Conservation (phyloP, 2,797 vertebrate species). For the Sebastolobus altivelis region DNA sequence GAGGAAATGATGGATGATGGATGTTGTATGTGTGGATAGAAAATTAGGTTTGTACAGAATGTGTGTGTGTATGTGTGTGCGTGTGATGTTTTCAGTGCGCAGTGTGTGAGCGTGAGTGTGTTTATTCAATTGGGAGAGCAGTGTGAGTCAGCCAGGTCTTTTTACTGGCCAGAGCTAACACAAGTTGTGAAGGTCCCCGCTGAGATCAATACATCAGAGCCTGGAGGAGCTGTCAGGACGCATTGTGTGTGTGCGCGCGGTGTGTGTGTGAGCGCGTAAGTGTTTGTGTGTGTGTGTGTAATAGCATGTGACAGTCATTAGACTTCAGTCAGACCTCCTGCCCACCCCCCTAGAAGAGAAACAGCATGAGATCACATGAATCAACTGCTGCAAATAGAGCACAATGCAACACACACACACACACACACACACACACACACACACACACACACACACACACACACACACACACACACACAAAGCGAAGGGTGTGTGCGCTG, state of each 20-base stretch:
- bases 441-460: constrained; percentile 26
- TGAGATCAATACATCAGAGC: constrained; percentile 75
- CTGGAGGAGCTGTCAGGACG: constrained; percentile 63
- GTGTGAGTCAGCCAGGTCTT: constrained; percentile 23
- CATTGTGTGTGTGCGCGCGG: constrained; percentile 26
- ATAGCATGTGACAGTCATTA: constrained; percentile 70
- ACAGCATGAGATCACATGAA: constrained; percentile 63
- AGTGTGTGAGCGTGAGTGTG: constrained; percentile 16
- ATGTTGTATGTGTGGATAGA: not conserved
- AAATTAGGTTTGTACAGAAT: not conserved
- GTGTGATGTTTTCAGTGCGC: not conserved
- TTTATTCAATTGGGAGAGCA: constrained; percentile 18
- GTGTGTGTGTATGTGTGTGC: not conserved
- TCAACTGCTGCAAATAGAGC: constrained; percentile 41
- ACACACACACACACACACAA: constrained; percentile 8
- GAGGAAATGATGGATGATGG: constrained; percentile 6
- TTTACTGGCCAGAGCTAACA: constrained; percentile 48
- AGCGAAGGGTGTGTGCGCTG: constrained; percentile 22
- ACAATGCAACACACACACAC: constrained; percentile 10
- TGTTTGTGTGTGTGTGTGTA: constrained; percentile 28
- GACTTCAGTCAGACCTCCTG: constrained; percentile 61
- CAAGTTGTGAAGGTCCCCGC: constrained; percentile 52
- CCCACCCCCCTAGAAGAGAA: constrained; percentile 51
- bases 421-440: constrained; percentile 29
- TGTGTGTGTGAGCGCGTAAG: constrained; percentile 8